Evolutionary conservation across 30 jellyfish, hydroid and myxozoan genomes (phyloP).

Genomic region (Calvadosia cruxmelitensis): DNA sequence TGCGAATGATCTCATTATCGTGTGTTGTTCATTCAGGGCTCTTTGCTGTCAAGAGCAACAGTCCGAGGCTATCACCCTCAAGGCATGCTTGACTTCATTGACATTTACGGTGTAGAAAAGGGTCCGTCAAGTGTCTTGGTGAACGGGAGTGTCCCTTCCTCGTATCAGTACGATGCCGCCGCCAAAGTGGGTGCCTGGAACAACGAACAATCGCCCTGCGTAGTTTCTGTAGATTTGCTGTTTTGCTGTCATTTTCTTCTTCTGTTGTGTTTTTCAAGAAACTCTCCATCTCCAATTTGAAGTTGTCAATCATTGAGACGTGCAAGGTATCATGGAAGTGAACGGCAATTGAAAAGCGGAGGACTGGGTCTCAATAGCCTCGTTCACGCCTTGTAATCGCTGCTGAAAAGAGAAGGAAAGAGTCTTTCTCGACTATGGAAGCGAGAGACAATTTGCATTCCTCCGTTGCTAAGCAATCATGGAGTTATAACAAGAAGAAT

Average conservation of each 20-base stretch:
- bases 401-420: too few species aligned
- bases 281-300: constrained; percentile 14
- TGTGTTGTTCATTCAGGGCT: too few species aligned
- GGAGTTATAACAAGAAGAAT: too few species aligned
- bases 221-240: neutral
- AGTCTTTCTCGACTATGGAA: too few species aligned
- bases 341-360: constrained; percentile 17
- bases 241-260: neutral
- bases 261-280: constrained; percentile 12
- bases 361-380: constrained; percentile 19
- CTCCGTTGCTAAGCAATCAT: too few species aligned
- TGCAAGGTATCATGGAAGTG: constrained; percentile 8
- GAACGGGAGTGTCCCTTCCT: constrained; percentile 36
- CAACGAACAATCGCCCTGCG: neutral
- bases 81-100: constrained; percentile 22
- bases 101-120: constrained; percentile 34
- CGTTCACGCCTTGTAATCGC: too few species aligned
- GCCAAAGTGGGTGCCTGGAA: neutral
- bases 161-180: constrained; percentile 26
- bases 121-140: constrained; percentile 32
- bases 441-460: too few species aligned
- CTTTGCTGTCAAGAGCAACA: too few species aligned
- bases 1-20: too few species aligned
- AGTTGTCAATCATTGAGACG: constrained; percentile 16
- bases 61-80: constrained; percentile 53